A percentile compares a stretch with the other conserved stretches of the same genome.
Conservation (phyloP, 1,140 invertebrate genomes). For the Drosophila repletoides region DNA sequence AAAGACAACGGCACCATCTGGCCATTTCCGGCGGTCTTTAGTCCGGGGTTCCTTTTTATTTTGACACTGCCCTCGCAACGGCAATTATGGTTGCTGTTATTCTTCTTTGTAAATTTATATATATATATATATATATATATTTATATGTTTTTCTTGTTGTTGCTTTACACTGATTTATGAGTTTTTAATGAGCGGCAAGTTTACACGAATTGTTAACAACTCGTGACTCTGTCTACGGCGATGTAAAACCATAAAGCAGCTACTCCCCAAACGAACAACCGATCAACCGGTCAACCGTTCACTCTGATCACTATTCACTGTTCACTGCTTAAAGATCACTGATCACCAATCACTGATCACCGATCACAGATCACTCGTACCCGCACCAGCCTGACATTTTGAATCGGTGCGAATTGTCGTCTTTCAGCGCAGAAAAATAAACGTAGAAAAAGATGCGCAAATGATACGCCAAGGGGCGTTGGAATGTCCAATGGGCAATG, state of each 20-base stretch:
- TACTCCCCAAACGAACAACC: conserved; percentile 13
- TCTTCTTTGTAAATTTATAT: too few relatives aligned
- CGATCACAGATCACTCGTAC: conserved; percentile 14
- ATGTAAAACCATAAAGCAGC: conserved; percentile 36
- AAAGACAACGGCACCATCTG: conserved; percentile 41
- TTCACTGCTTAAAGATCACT: too few relatives aligned
- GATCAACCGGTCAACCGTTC: conserved; percentile 33
- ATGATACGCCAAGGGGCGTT: conserved; percentile 62
- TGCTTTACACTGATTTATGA: conserved; percentile 68
- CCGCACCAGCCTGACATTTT: conserved; percentile 73
- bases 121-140: too few relatives aligned
- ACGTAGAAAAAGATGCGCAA: conserved; percentile 74
- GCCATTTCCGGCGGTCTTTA: conserved; percentile 56
- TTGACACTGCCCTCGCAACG: conserved; percentile 62
- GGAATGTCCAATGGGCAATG: conserved; percentile 34
- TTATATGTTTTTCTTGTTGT: conserved; percentile 4
- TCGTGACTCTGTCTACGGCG: conserved; percentile 19
- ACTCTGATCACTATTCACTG: not conserved
- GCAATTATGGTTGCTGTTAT: conserved; percentile 48
- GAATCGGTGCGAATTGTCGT: conserved; percentile 59
- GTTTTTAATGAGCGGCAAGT: conserved; percentile 77
- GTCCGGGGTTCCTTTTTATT: conserved; percentile 54
- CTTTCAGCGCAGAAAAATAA: conserved; percentile 31
- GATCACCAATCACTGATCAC: conserved; percentile 6
- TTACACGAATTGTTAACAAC: conserved; percentile 80